These are phyloP conservation scores for Oryzias dopingdopingensis DNA, from an alignment of 2,797 vertebrate genomes.

Conservation along the genomic window DNA sequence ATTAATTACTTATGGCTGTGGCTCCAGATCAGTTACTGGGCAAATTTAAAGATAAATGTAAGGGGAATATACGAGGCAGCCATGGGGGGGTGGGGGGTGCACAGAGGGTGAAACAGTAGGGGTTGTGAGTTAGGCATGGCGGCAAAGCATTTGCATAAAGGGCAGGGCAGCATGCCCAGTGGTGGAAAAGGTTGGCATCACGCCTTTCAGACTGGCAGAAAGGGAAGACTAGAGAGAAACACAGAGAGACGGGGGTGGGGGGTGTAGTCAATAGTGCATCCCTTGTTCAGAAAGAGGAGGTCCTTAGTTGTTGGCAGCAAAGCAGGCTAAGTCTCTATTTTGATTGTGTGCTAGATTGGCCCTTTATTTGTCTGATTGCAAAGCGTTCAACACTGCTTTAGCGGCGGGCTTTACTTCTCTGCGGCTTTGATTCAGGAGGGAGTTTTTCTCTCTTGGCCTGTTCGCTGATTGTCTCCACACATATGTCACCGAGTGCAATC, in stretches of 20 bases:
- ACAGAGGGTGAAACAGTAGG: conserved; percentile 69
- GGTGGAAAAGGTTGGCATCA: conserved; percentile 83
- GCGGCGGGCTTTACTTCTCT: conserved; percentile 67
- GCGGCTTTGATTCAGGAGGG: conserved; percentile 47
- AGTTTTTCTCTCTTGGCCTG: conserved; percentile 46
- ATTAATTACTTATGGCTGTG: conserved; percentile 33
- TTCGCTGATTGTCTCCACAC: conserved; percentile 44
- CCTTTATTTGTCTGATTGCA: conserved; percentile 83
- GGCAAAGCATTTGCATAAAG: conserved; percentile 83
- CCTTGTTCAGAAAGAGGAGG: conserved; percentile 83
- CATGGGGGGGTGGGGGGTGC: conserved; percentile 16
- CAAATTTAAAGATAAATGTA: conserved; percentile 25
- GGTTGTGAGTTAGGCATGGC: conserved; percentile 75
- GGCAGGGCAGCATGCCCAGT: conserved; percentile 83
- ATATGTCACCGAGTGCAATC: conserved; percentile 55
- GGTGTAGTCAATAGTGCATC: conserved; percentile 79
- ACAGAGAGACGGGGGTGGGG: conserved; percentile 44
- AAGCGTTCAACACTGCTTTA: conserved; percentile 75
- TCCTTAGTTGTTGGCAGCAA: conserved; percentile 78
- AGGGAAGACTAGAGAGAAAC: conserved; percentile 65
- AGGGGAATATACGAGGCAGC: conserved; percentile 43
- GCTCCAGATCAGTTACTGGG: conserved; percentile 37
- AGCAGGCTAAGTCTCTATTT: conserved; percentile 78
- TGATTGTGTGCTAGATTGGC: conserved; percentile 82
- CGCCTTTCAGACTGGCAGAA: conserved; percentile 82